Evolutionary conservation across 2,888 invertebrate species (phyloP).

Genomic region (Sepiola atlantica): DNA sequence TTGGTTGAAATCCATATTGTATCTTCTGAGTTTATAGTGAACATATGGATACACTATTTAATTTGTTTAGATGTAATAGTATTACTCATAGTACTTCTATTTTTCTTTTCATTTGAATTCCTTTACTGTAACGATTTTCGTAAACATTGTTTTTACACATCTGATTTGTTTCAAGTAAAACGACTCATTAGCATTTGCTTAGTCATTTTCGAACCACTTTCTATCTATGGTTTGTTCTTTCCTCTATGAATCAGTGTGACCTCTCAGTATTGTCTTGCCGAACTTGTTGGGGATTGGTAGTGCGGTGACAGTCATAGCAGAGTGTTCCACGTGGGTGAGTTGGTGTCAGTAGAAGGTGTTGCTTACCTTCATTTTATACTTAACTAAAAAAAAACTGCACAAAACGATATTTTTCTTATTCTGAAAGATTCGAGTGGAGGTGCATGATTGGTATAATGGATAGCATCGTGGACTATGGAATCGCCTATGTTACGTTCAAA

Average conservation of each 20-base stretch:
- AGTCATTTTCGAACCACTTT: slow-evolving; percentile 32
- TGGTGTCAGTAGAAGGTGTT: neutral
- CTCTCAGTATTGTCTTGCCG: neutral
- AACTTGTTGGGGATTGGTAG: neutral
- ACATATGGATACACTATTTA: too few relatives aligned
- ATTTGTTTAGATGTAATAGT: too few relatives aligned
- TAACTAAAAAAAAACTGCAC: neutral
- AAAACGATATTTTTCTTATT: neutral
- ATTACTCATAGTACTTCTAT: too few relatives aligned
- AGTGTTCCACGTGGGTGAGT: too few relatives aligned
- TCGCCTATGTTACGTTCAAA: too few relatives aligned
- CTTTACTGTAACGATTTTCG: neutral
- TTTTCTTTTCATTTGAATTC: neutral
- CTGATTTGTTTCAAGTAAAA: neutral
- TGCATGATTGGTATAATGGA: neutral
- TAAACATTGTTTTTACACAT: neutral
- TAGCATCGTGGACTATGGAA: too few relatives aligned
- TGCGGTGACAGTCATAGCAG: neutral
- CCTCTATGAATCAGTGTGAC: slow-evolving; percentile 32
- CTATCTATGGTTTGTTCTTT: neutral
- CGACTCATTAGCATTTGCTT: neutral
- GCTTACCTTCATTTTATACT: neutral
- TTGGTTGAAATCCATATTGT: too few relatives aligned
- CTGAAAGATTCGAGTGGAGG: neutral
- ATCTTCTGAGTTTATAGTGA: too few relatives aligned